Conservation (phyloP, 2,797 vertebrate species). For the Phrynocephalus forsythii region DNA sequence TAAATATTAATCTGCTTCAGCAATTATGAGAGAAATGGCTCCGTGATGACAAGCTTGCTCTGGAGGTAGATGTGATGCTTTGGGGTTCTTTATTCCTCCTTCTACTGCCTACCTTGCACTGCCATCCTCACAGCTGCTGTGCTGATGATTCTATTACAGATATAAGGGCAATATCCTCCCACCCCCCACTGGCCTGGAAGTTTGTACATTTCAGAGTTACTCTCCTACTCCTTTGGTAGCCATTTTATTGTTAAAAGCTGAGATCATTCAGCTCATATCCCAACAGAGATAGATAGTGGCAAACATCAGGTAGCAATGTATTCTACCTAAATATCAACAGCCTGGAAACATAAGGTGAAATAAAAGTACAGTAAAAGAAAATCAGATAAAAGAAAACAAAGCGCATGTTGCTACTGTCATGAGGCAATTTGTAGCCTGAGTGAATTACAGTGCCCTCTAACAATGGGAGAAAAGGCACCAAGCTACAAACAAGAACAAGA, state of each 20-base stretch:
- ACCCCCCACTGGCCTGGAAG: too few relatives aligned
- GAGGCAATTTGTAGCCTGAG: background rate
- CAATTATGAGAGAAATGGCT: background rate
- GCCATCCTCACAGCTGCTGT: background rate
- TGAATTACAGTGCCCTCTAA: background rate
- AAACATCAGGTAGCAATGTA: background rate
- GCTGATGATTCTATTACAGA: background rate
- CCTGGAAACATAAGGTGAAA: background rate
- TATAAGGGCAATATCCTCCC: background rate
- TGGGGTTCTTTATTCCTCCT: background rate
- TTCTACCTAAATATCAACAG: background rate
- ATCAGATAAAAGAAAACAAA: background rate
- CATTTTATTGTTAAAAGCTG: background rate
- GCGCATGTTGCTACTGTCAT: background rate
- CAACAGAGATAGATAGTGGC: background rate
- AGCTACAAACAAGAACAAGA: background rate
- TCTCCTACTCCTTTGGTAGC: background rate
- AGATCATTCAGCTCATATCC: background rate
- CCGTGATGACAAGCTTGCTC: background rate
- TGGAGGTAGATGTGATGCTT: background rate
- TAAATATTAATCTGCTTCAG: constrained; percentile 1
- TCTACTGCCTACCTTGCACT: background rate
- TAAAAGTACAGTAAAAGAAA: background rate
- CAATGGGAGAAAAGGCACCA: background rate
- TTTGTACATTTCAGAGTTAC: background rate